These are phyloP conservation scores for Lasius platythorax DNA, from an alignment of 2,888 invertebrate genomes.

Conservation along the genomic window DNA sequence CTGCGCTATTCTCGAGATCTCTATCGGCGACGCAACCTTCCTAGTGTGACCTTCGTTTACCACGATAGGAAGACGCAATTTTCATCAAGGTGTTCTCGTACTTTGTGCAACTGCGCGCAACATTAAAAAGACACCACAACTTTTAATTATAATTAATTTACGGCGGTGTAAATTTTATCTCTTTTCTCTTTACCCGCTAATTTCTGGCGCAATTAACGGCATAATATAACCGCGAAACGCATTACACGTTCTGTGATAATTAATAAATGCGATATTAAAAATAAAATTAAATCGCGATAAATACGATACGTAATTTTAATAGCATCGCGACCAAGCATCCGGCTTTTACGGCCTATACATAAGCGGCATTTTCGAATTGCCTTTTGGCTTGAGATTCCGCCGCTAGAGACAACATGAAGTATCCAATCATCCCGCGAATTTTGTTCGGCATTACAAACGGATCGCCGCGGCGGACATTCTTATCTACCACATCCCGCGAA, in stretches of 20 bases:
- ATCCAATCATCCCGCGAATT: constrained; percentile 24
- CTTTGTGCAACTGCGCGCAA: constrained; percentile 65
- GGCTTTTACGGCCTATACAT: not conserved
- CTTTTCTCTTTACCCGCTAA: not conserved
- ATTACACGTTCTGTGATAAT: not conserved
- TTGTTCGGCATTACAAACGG: constrained; percentile 27
- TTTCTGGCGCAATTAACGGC: not conserved
- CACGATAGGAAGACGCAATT: constrained; percentile 63
- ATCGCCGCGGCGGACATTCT: constrained; percentile 4
- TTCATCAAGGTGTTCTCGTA: constrained; percentile 60
- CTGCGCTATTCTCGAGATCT: constrained; percentile 47
- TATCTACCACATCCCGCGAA: not conserved
- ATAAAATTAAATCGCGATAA: constrained; percentile 22
- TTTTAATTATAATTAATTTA: constrained; percentile 70
- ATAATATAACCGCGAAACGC: not conserved
- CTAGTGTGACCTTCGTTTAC: constrained; percentile 65
- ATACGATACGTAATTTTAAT: constrained; percentile 12
- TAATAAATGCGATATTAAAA: constrained; percentile 4
- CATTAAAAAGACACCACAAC: constrained; percentile 55
- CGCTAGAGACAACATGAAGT: not conserved
- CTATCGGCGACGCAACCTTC: constrained; percentile 53
- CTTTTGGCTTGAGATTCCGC: not conserved
- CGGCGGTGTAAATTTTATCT: constrained; percentile 36
- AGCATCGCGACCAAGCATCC: not conserved
- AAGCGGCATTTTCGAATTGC: not conserved